Evolutionary conservation across 2,113 vertebrate species (phyloP).

Genomic region (Tetrao urogallus): DNA sequence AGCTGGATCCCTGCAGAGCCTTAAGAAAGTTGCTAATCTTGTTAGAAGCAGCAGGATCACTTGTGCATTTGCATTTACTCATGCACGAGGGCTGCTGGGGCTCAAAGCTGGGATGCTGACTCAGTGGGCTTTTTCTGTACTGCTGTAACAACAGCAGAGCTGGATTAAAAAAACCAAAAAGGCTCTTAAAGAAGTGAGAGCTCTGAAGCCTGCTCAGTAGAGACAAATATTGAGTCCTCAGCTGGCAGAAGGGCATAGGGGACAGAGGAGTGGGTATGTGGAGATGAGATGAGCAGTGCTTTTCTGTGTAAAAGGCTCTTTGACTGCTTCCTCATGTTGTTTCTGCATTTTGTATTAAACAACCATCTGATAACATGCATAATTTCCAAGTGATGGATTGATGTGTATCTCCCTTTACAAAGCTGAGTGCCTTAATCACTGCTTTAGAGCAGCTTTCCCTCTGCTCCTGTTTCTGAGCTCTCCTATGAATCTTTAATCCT

Average conservation of each 20-base stretch:
- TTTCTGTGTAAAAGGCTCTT: background rate
- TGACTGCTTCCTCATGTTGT: background rate
- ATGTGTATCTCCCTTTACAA: background rate
- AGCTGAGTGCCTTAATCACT: background rate
- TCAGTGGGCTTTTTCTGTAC: background rate
- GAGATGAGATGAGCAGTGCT: background rate
- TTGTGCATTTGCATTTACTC: background rate
- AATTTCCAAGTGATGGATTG: background rate
- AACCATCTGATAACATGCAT: background rate
- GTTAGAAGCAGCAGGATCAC: slow-evolving; percentile 29
- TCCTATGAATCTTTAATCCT: background rate
- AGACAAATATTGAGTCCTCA: background rate
- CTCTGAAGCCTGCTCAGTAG: background rate
- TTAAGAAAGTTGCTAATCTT: slow-evolving; percentile 58
- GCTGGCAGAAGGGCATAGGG: background rate
- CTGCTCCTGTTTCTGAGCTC: background rate
- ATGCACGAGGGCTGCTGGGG: background rate
- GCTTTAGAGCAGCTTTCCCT: background rate
- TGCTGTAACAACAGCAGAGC: accelerated
- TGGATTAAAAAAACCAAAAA: background rate
- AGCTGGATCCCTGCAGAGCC: slow-evolving; percentile 13
- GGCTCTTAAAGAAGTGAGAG: background rate
- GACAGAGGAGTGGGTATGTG: accelerated
- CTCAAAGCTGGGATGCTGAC: background rate
- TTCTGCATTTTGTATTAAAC: background rate